Evolutionary conservation across 2,797 vertebrate genomes (phyloP).

Genomic region (Siniperca obscura): DNA sequence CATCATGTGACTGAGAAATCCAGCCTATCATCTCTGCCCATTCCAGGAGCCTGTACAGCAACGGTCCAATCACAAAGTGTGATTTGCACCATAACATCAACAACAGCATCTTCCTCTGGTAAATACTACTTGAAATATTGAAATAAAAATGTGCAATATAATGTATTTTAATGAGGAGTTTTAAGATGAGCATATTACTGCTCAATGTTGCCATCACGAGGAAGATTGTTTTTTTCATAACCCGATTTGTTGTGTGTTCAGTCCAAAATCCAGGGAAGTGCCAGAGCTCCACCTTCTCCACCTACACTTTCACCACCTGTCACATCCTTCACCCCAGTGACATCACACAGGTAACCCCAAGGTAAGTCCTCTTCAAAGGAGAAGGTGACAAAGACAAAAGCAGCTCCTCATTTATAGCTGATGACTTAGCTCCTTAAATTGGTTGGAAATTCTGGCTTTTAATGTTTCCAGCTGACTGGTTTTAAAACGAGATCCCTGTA

Average conservation of each 20-base stretch:
- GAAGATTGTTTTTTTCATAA: neutral
- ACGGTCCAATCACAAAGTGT: constrained; percentile 77
- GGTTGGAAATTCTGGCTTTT: too few species aligned
- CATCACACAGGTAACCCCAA: constrained; percentile 93
- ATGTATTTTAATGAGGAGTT: neutral
- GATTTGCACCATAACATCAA: constrained; percentile 56
- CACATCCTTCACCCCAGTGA: constrained; percentile 96
- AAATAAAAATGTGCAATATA: neutral
- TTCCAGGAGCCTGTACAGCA: constrained; percentile 43
- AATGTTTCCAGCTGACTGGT: too few species aligned
- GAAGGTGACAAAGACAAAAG: too few species aligned
- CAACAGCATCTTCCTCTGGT: constrained; percentile 59
- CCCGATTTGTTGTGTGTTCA: constrained; percentile 67
- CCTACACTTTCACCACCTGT: constrained; percentile 97
- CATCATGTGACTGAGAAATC: constrained; percentile 6
- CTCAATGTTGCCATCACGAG: neutral
- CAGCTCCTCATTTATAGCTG: too few species aligned
- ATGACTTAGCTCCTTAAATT: too few species aligned
- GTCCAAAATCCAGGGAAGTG: constrained; percentile 94
- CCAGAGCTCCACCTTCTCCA: constrained; percentile 94
- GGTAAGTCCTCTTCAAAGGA: constrained; percentile 79
- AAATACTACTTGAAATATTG: neutral
- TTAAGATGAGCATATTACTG: too few species aligned
- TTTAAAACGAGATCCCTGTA: too few species aligned
- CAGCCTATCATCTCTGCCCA: constrained; percentile 42